Base-by-base conservation (phyloP, 2,797 vertebrate genomes). In the Karalla daura region DNA sequence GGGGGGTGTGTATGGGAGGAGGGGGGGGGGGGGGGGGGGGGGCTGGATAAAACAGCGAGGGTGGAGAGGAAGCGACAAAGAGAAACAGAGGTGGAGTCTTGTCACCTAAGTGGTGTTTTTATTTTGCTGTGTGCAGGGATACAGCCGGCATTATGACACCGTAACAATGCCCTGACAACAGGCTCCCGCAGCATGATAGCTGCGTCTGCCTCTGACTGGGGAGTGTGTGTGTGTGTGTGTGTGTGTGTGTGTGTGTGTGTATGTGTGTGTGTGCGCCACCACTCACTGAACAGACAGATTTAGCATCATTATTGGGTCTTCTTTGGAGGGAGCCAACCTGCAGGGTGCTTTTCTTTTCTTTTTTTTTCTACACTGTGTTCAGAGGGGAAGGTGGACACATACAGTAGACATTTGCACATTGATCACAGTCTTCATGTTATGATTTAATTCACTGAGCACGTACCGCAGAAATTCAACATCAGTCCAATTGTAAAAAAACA, bases 91-190 rank as follows among this genome's bases (percentile, higher is more conserved):
- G 12, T 27, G 74, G 47, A 45, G 52, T 23, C 59, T 58, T 86
- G 79, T 74, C 75, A 84, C 66, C 58, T 78, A 74, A 81, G 66
- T 62, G 39, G 37, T 76, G 51, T 68, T 80, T 74, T 64, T 74
- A 77, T 86, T 86, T 66, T 66, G 61, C 61, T 45, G 35, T 76
- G 53, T 80, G 69, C 70, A 28, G 55, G 45, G 78, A 78, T 63
- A 52, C 70, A 83, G 70, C 44, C 70, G 69, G 66, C 67, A 65
- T 73, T 63, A 63, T 62, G 74, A 46, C 62, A 51, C 65, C 50
- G 62, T 70, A 66, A 83, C 61, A 80, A 59, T 55, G 50, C 36
- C 43, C 49, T 76, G 74, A 74, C 60, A 81, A 78, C 70, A 72
- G 64, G 60, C 50, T 78, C 75, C 71, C 69, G 76, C 81, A 64